Conservation (phyloP, 2,113 vertebrate species). For the Aldabrachelys gigantea region DNA sequence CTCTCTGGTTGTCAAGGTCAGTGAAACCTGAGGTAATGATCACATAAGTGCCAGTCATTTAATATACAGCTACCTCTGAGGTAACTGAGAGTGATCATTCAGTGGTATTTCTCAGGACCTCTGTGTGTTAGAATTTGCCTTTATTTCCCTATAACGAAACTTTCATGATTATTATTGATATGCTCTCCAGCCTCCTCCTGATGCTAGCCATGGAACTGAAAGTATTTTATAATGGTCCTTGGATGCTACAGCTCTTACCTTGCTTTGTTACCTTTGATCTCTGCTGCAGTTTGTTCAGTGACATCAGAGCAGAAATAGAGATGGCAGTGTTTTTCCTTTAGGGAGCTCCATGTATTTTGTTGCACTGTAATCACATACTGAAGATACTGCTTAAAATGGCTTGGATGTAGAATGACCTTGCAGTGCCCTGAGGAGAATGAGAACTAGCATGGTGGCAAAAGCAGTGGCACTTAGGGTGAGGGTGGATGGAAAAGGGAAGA, state of each 20-base stretch:
- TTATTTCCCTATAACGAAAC: neutral
- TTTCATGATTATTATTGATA: neutral
- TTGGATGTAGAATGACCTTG: neutral
- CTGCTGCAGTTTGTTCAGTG: slow-evolving; percentile 4
- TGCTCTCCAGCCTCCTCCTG: neutral
- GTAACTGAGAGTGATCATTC: neutral
- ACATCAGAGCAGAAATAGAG: neutral
- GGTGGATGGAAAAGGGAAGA: neutral
- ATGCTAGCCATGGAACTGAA: neutral
- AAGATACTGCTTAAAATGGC: slow-evolving; percentile 10
- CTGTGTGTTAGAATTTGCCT: neutral
- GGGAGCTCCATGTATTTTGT: neutral
- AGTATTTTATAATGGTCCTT: neutral
- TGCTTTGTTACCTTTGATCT: slow-evolving; percentile 18
- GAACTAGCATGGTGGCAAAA: neutral
- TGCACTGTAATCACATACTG: slow-evolving; percentile 2
- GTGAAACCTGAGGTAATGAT: slow-evolving; percentile 46
- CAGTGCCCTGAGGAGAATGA: neutral
- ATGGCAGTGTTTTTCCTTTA: neutral
- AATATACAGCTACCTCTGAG: neutral
- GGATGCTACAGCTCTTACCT: neutral
- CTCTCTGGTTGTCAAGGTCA: slow-evolving; percentile 34
- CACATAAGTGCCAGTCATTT: slow-evolving; percentile 39
- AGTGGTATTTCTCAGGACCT: slow-evolving; percentile 6
- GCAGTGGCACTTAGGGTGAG: neutral